Evolutionary conservation across 92 coral and sea anemone genomes (phyloP), one percentile per base, ranked within the genome.

Genomic region (Paramuricea clavata): DNA sequence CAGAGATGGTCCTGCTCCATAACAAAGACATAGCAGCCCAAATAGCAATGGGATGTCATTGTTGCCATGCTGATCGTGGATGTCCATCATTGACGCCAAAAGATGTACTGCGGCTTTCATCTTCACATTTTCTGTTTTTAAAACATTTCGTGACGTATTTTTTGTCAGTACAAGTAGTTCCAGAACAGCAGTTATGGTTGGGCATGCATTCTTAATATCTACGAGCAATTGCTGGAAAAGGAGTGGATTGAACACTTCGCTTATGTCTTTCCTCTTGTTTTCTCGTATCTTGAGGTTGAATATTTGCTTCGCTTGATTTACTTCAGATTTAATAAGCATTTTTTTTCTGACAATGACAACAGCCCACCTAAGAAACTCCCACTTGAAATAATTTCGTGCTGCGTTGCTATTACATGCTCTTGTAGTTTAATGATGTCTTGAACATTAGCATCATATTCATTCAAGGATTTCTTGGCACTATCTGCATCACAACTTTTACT

Each of bases 11-110:
- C 89, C 73, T 19, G 83, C 74, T 36, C 84, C 89, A 85, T 73
- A 80, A 23, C 85, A 87, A 0, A 87, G 30, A 31, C 90, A 87
- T 22, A 87, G 42, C 8, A 79, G 26, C 0, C 90, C 90, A 87
- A 87, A 87, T 2, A 87, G n/a, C n/a, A 87, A 49, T 22, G 85
- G 90, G 1, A 87, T 78, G 26, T 87, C 90, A 56, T 87, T 87
- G 6, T 31, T 27, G 54, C 69, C 78, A 41, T 43, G 59, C 39
- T 87, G 85, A 31, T 87, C 90, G 9, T 86, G 30, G 32, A 87
- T 43, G 47, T 87, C 90, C 54, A 87, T 49, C 25, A 87, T 33
- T 39, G 89, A 87, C 1, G 81, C 85, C 17, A 87, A 70, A 31
- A 68, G 35, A 56, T 79, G 90, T 12, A 79, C 86, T 21, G 78